phyloP scores from a whole-genome alignment of 1,140 invertebrate genomes.

The Nephila pilipes region DNA sequence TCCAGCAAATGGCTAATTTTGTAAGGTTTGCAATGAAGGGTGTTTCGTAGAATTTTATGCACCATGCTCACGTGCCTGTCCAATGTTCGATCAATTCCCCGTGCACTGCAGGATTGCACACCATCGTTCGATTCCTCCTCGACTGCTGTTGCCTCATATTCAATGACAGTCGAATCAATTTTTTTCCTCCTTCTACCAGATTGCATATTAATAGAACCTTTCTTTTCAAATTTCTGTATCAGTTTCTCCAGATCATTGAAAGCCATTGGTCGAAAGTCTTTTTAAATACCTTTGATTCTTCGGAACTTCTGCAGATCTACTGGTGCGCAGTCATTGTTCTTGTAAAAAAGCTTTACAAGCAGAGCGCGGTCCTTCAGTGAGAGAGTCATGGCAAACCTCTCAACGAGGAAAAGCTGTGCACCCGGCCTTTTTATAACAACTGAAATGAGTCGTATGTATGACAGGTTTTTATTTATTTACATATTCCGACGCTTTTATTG shows the following conservation, averaged over 20 bases:
- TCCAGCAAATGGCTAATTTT: too few species aligned
- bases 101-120: too few species aligned
- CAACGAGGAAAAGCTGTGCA: background rate
- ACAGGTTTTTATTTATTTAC: background rate
- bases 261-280: background rate
- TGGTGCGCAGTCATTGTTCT: background rate
- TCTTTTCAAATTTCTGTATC: constrained; percentile 10
- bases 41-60: too few species aligned
- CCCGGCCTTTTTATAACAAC: background rate
- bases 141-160: too few species aligned
- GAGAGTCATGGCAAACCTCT: background rate
- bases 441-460: background rate
- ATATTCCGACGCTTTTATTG: background rate
- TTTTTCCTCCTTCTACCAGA: background rate
- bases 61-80: background rate
- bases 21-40: too few species aligned
- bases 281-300: background rate
- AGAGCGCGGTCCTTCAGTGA: background rate
- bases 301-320: background rate
- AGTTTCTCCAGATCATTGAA: background rate
- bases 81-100: too few species aligned
- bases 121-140: too few species aligned
- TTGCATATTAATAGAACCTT: background rate
- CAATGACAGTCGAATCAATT: too few species aligned
- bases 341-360: background rate